Conservation (phyloP, 1,140 invertebrate species). For the Chlorops oryzae region DNA sequence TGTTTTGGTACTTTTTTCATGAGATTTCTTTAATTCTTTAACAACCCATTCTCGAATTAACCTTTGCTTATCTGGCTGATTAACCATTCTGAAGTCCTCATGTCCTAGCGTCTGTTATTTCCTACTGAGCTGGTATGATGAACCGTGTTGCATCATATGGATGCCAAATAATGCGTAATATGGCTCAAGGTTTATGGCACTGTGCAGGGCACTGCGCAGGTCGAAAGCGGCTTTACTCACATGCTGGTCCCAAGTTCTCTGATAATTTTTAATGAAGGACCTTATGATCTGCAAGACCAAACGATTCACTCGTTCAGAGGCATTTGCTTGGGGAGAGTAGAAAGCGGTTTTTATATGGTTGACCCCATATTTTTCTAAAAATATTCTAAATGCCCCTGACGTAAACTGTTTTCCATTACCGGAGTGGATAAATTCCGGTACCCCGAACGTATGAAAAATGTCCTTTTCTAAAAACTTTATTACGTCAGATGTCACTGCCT, state of each 20-base stretch:
- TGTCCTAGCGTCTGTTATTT: no score
- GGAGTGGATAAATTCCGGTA: conserved; percentile 9
- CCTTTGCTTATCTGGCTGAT: neutral
- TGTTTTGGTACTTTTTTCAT: neutral
- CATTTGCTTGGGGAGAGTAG: conserved; percentile 4
- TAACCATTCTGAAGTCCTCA: neutral
- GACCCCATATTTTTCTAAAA: conserved; percentile 1
- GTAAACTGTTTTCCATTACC: conserved; percentile 15
- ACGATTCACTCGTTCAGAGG: neutral
- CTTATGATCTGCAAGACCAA: neutral
- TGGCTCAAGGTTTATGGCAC: neutral
- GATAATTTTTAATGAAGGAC: neutral
- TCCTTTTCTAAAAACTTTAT: conserved; percentile 5
- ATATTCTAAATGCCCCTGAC: neutral
- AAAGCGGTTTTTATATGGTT: conserved; percentile 3
- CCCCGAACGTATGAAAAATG: conserved; percentile 11
- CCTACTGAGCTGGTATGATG: neutral
- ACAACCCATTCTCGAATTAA: neutral
- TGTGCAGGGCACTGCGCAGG: conserved; percentile 1
- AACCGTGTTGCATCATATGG: conserved; percentile 1
- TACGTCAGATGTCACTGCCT: neutral
- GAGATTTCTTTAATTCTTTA: neutral
- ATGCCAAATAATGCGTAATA: conserved; percentile 6
- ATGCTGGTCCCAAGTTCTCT: conserved; percentile 10
- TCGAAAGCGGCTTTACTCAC: conserved; percentile 1